These are phyloP conservation scores for Celastrina argiolus DNA, from an alignment of 2,888 invertebrate genomes.

Conservation along the genomic window DNA sequence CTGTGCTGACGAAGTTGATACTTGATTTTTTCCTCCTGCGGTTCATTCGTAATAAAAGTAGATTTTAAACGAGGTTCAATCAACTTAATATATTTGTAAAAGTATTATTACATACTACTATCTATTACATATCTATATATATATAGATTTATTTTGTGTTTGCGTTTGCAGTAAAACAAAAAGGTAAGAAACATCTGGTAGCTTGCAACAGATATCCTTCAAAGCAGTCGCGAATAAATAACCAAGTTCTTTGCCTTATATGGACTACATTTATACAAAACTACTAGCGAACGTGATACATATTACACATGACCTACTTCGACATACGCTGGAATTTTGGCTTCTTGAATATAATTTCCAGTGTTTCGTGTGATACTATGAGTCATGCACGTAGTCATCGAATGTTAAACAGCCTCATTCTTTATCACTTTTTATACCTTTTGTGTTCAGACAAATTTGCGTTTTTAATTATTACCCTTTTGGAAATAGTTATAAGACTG, in stretches of 20 bases:
- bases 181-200: slow-evolving; percentile 14
- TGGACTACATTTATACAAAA: background rate
- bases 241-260: slow-evolving; percentile 14
- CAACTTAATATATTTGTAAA: background rate
- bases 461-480: background rate
- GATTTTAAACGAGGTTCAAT: background rate
- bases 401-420: background rate
- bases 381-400: background rate
- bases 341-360: background rate
- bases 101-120: background rate
- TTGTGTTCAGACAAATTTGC: background rate
- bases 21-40: background rate
- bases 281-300: background rate
- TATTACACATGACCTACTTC: slow-evolving; percentile 16
- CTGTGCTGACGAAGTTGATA: background rate
- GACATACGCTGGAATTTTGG: background rate
- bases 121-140: background rate
- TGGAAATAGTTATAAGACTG: background rate
- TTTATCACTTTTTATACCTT: background rate
- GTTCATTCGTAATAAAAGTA: background rate
- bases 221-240: background rate
- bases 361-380: background rate
- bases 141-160: background rate
- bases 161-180: background rate
- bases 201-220: slow-evolving; percentile 7